These are phyloP conservation scores for Saturnia japonica DNA, from an alignment of 2,888 invertebrate genomes.

Conservation along the genomic window DNA sequence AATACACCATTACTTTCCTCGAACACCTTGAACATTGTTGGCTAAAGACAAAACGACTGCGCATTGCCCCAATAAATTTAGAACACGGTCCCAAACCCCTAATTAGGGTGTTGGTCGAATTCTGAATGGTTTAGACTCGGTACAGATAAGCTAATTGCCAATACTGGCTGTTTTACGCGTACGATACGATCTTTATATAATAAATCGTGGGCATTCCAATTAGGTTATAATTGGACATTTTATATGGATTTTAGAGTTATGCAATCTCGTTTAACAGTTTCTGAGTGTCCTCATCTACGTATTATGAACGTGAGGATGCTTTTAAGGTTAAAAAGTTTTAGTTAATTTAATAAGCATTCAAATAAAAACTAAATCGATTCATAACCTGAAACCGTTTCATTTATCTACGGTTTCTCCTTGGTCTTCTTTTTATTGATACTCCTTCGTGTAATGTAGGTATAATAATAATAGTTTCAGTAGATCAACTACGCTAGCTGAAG, in stretches of 20 bases:
- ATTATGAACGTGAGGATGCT: neutral
- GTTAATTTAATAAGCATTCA: neutral
- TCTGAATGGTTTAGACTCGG: constrained; percentile 34
- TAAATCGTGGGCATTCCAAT: constrained; percentile 1
- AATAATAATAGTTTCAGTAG: no score
- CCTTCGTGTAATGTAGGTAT: no score
- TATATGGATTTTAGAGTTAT: neutral
- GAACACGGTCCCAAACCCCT: constrained; percentile 41
- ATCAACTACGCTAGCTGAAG: no score
- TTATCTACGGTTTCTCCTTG: no score
- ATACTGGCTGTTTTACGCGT: constrained; percentile 33
- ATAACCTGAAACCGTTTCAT: no score
- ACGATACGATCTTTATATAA: constrained; percentile 33
- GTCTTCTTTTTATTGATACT: no score
- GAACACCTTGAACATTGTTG: constrained; percentile 8
- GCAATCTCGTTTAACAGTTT: neutral
- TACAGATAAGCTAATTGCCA: constrained; percentile 50
- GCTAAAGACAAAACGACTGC: constrained; percentile 31
- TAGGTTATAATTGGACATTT: neutral
- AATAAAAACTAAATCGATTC: neutral
- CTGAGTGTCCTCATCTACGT: neutral
- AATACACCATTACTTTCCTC: neutral
- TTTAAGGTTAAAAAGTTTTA: no score
- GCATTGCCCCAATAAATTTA: constrained; percentile 47
- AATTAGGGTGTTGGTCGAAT: constrained; percentile 48